Conservation (phyloP, 2,113 vertebrate genomes). For the Perccottus glenii region DNA sequence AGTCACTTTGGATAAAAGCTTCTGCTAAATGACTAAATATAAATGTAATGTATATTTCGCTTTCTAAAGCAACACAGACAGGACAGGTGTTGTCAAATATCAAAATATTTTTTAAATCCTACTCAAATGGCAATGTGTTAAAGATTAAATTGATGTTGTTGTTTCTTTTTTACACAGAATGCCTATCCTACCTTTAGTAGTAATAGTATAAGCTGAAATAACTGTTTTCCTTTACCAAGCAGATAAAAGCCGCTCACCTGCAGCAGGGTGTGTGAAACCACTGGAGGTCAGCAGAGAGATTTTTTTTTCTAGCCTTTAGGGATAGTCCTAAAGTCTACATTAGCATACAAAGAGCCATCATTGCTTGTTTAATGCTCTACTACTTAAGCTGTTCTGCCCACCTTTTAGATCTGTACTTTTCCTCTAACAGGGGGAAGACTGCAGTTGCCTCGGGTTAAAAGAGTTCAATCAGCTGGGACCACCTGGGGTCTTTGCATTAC, state of each 20-base stretch:
- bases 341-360: constrained; percentile 7
- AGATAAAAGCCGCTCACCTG: not conserved
- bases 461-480: not conserved
- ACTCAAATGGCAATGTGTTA: too few species aligned
- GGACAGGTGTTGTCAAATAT: too few species aligned
- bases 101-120: too few species aligned
- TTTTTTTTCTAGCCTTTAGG: not conserved
- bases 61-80: too few species aligned
- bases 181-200: too few species aligned
- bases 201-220: too few species aligned
- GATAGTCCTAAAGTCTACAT: not conserved
- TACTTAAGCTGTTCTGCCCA: not conserved
- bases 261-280: not conserved
- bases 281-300: constrained; percentile 1
- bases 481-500: not conserved
- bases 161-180: too few species aligned
- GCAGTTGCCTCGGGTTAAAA: not conserved
- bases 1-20: too few species aligned
- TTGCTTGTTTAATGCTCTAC: not conserved
- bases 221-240: too few species aligned
- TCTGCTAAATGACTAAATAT: too few species aligned
- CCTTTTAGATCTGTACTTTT: not conserved
- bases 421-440: not conserved
- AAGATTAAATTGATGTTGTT: too few species aligned
- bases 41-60: too few species aligned